Evolutionary conservation across 1,140 invertebrate genomes (phyloP), one percentile per base, ranked within the genome.

Genomic region (Xylocopa sonorina): DNA sequence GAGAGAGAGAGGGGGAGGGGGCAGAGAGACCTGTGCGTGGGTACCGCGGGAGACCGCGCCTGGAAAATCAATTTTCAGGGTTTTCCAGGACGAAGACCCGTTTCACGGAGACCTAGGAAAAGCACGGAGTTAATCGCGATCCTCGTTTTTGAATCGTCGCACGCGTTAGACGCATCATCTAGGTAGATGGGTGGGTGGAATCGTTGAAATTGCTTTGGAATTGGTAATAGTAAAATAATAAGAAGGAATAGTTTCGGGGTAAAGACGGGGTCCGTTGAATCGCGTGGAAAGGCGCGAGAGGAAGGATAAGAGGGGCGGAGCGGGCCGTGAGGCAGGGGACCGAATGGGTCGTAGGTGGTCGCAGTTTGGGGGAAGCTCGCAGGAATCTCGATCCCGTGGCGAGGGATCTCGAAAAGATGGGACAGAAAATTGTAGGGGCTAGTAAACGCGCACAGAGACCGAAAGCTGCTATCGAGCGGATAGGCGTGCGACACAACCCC

Each of bases 401-500:
- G 55, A 24, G 34, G 27, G 41, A 64, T 74, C 41, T 74, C 77
- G 60, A 80, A 72, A 71, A 71, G 72, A 80, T 55, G 62, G 80
- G 76, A 82, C 81, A 88, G 87, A 81, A 90, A 90, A 89, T 88
- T 83, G 80, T 81, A 88, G 83, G 86, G 87, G 86, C 80, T 71
- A 85, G 89, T 67, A 88, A 90, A 90, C 88, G 89, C 89, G 89
- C 88, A 89, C 84, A 88, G 91, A 90, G 91, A 90, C 87, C 90
- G 90, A 90, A 91, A 92, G 91, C 90, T 86, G 91, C 90, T 92
- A 92, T 92, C 89, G 91, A 92, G 91, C 90, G 91, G 88, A 89
- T 92, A 91, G 90, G 90, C 89, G 89, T 88, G 88, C 88, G 89
- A 90, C 90, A 90, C n/a, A 88, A 83, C 90, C 83, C 86, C 85